Evolutionary conservation across 1,140 invertebrate species (phyloP), one percentile per base, ranked within the genome.

Genomic region (Orussus abietinus): DNA sequence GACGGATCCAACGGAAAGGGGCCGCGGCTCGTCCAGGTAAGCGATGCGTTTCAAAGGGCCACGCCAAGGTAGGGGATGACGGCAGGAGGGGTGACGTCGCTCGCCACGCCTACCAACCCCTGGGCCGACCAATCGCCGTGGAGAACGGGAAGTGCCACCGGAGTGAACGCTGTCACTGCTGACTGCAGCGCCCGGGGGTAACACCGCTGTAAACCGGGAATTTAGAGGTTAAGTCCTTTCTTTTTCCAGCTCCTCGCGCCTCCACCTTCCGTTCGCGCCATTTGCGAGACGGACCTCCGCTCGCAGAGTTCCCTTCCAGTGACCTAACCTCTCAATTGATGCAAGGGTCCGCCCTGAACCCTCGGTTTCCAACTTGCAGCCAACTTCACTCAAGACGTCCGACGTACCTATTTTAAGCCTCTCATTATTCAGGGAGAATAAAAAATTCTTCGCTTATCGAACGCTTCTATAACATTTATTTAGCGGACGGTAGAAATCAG

Each of bases 81-180:
- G 20, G 18, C 11, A 21, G 20, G 9, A 18, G 33, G 4, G 14
- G 15, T 4, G 33, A 6, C 7, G 47, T 46, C 28, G 46, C 38
- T 44, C 39, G 49, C 61, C 62, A 63, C 62, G 59, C 62, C 62
- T 39, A 56, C 57, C 47, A 51, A 47, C 54, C 59, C 52, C 55
- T 43, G 40, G 48, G 39, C 42, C 47, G 45, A 46, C 62, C 62
- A 65, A 65, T 65, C 47, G 32, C 44, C 31, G 31, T 49, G 36
- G 37, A 36, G 39, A 14, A 34, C 33, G 33, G 45, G 51, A 53
- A 47, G 38, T 51, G 52, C 55, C 42, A 38, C 35, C 47, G 48
- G 45, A 48, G 28, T 47, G 48, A 47, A 49, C 45, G 52, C 52
- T 62, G 60, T 61, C 59, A 59, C 44, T 55, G 52, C 42, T 45